These are phyloP conservation scores for Anomalospiza imberbis DNA, from an alignment of 2,797 vertebrate species.

Conservation along the genomic window DNA sequence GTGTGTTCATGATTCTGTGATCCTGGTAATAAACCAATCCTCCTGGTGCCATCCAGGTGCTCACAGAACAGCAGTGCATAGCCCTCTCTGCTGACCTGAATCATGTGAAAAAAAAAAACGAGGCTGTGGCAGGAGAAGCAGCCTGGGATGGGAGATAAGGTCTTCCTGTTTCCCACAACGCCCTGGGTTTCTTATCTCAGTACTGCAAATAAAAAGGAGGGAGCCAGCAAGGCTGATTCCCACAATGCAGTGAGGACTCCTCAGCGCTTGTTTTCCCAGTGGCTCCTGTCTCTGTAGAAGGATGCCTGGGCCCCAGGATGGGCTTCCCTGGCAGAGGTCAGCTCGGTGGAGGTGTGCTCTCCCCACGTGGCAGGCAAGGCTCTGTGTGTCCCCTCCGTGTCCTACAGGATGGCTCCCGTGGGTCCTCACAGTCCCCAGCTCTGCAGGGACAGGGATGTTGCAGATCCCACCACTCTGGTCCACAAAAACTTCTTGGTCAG, in stretches of 20 bases:
- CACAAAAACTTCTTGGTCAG: neutral
- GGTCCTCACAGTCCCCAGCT: neutral
- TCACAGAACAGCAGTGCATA: neutral
- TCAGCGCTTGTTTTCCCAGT: neutral
- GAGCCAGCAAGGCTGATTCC: neutral
- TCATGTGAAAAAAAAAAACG: rapidly evolving
- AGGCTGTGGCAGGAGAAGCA: neutral
- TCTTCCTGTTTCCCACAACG: slow-evolving; percentile 49
- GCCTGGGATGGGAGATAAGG: slow-evolving; percentile 25
- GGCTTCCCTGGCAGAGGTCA: neutral
- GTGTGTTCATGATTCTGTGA: neutral
- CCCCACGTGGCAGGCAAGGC: neutral
- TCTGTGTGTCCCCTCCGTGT: rapidly evolving
- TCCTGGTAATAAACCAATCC: neutral
- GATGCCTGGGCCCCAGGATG: neutral
- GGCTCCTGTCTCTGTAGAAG: neutral
- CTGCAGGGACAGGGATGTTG: neutral
- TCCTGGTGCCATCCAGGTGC: neutral
- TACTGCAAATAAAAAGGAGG: neutral
- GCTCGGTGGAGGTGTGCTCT: neutral
- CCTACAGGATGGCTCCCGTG: rapidly evolving
- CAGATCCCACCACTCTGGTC: neutral
- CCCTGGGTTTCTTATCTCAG: slow-evolving; percentile 32
- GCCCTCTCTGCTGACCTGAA: neutral
- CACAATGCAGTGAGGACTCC: neutral